Percentiles rank a stretch among this genome's conserved stretches.
phyloP scores from a whole-genome alignment of 1,140 invertebrate species.

The Aphelinus atriplicis region DNA sequence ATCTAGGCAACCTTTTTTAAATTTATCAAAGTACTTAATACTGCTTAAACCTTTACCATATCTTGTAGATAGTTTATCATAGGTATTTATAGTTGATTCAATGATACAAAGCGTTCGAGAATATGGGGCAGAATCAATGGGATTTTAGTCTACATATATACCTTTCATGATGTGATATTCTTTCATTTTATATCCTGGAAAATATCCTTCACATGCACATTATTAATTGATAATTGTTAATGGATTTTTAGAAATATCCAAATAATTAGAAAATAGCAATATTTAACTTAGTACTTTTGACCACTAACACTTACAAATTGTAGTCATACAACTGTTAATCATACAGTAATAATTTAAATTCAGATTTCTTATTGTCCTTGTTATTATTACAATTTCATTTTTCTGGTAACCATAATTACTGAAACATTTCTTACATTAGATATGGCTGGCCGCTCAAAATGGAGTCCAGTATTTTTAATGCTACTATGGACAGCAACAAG shows the following conservation, averaged over 20 bases:
- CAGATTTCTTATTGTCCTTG: background rate
- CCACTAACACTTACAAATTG: too few species aligned
- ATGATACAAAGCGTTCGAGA: background rate
- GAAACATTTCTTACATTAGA: slow-evolving; percentile 38
- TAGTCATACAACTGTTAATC: background rate
- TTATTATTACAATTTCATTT: background rate
- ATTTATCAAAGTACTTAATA: background rate
- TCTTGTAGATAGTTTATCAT: background rate
- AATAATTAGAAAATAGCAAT: background rate
- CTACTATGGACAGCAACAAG: slow-evolving; percentile 42
- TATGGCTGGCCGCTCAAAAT: slow-evolving; percentile 51
- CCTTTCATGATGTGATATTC: too few species aligned
- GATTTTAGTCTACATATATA: too few species aligned
- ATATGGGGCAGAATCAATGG: too few species aligned
- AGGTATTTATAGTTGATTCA: background rate
- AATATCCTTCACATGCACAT: too few species aligned
- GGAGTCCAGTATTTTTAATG: slow-evolving; percentile 43
- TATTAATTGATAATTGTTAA: too few species aligned
- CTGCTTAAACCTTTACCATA: background rate
- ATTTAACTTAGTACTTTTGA: background rate
- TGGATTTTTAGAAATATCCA: too few species aligned
- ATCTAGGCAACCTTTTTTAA: background rate
- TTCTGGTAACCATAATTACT: background rate
- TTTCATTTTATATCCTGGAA: too few species aligned
- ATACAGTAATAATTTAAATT: slow-evolving; percentile 4